Base-by-base conservation (phyloP, 2,797 vertebrate species). In the Alauda arvensis region DNA sequence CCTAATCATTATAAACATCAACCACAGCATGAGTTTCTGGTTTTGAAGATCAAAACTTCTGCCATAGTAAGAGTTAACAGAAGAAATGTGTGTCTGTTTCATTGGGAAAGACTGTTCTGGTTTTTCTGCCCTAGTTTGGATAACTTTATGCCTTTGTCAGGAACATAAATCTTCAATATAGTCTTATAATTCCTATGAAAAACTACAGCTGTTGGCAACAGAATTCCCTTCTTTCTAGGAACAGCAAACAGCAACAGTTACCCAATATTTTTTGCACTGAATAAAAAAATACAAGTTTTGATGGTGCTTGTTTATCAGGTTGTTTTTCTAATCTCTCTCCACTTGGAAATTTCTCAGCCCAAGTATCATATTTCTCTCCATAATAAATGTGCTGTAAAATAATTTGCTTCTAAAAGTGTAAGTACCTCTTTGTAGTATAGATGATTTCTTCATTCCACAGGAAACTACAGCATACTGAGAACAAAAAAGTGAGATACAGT, bases 211-310 rank as follows among this genome's bases (percentile, higher is more conserved):
- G 94, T 95, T 96, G 96, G 96, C 95, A 96, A 75, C 82, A 94
- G 93, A 94, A 88, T 92, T 86, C 79, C 59, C 78, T 90, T 96
- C 96, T 96, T 97, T 97, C 96, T 97, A 97, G 95, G 97, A 97
- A 97, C 46, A 91, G 91, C 75, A 87, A 90, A 76, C 57, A 85
- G 89, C 87, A 92, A 82, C 60, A 85, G 84, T 90, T 95, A 85
- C 83, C 51, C 91, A 92, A 66, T 88, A 57, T 79, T 77, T 93
- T 95, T 93, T 90, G 34, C 82, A 57, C 68, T 74, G 93, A 88
- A 71, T 87, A 75, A 89, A 88, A 87, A 87, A 85, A 53, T 55
- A 34, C 3, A 49, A 87, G 29, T 53, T 92, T 66, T 7, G 6
- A 68, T 5, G 8, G 25, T 5, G 0, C 79, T 83, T 87, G 74